Conservation (phyloP, 2,888 invertebrate genomes). For the Tinea trinotella region DNA sequence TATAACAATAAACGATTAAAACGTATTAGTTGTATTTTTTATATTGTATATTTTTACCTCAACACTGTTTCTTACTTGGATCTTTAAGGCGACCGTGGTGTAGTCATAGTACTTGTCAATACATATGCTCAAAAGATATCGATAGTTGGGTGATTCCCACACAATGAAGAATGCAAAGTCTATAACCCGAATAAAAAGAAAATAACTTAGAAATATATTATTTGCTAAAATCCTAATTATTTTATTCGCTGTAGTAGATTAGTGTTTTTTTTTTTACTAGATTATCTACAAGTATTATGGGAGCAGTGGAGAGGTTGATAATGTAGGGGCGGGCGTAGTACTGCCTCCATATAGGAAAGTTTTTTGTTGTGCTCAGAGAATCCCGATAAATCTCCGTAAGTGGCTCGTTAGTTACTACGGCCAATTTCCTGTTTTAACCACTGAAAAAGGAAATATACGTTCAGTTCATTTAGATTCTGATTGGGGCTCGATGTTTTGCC, state of each 20-base stretch:
- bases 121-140: too few species aligned
- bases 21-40: too few species aligned
- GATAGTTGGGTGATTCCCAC: too few species aligned
- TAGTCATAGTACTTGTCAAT: too few species aligned
- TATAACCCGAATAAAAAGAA: too few species aligned
- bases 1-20: too few species aligned
- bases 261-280: neutral
- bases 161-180: too few species aligned
- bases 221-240: neutral
- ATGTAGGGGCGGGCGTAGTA: neutral
- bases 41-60: too few species aligned
- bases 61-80: too few species aligned
- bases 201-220: too few species aligned
- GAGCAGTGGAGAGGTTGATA: neutral
- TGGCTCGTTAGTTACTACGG: slow-evolving; percentile 22
- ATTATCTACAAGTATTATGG: neutral
- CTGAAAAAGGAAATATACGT: slow-evolving; percentile 12
- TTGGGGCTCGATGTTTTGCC: too few species aligned
- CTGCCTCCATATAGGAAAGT: neutral
- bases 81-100: too few species aligned
- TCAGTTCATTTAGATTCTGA: slow-evolving; percentile 2
- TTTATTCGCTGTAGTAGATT: neutral
- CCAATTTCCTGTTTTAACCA: slow-evolving; percentile 19
- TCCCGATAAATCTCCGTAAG: slow-evolving; percentile 22
- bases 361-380: slow-evolving; percentile 20